Evolutionary conservation across 1,140 invertebrate species (phyloP), one percentile per base, ranked within the genome.

Genomic region (Aphidius gifuensis): DNA sequence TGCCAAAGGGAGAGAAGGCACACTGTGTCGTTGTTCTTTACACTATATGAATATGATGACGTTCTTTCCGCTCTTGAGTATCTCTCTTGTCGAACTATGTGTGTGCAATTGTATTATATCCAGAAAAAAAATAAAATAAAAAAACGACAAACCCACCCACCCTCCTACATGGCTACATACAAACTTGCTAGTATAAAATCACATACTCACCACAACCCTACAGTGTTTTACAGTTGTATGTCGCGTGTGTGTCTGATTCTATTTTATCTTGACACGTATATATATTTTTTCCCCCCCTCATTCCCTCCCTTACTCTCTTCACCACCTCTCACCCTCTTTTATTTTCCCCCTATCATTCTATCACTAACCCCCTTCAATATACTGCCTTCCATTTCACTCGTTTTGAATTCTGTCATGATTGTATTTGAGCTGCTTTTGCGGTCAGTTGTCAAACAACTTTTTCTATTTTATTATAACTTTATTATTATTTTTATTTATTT

Each of bases 371-470:
- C 38, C 11, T 53, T 23, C 38, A 38, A 7, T 23, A 11, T 32
- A 11, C 11, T 38, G 6, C 9, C 16, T 64, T 58, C 59, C 62
- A 53, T 57, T 61, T 43, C 65, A 65, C 67, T n/a, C 48, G 6
- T 9, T 39, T 5, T 39, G 4, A 43, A 54, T 51, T 43, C 47
- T 44, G 49, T 47, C 50, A 39, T 62, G 60, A 50, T 58, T 56
- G 47, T 59, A 38, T 68, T 67, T 67, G 67, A 66, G 66, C 68
- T 48, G 9, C 71, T 69, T 69, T 66, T 61, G 62, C 65, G 66
- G 65, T 66, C 60, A 59, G 48, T 59, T 59, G 58, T 59, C 58
- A 59, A 59, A 59, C 58, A 39, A 49, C 58, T 50, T 40, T 39
- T n/a, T 9, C 23, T 32, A 32, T 32, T 32, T 32, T 2, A 32